Evolutionary conservation across 2,888 invertebrate species (phyloP).

Genomic region (Nasonia oneida): DNA sequence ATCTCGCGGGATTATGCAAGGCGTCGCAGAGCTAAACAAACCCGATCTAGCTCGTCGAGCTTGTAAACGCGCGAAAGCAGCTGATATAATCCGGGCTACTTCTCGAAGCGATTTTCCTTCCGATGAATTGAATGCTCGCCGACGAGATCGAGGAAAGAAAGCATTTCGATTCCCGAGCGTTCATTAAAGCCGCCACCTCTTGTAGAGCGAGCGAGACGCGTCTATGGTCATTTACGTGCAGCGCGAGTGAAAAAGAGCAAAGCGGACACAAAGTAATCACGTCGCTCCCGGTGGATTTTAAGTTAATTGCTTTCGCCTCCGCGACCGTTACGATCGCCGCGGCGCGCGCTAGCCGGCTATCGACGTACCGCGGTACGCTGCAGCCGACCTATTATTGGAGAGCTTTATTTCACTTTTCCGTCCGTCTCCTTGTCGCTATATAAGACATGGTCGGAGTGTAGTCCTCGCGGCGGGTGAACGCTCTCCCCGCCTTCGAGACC

Average conservation of each 20-base stretch:
- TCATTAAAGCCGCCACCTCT: not conserved
- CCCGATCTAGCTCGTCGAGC: too few relatives aligned
- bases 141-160: too few relatives aligned
- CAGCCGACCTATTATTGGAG: not conserved
- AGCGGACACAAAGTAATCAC: not conserved
- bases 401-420: not conserved
- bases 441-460: too few relatives aligned
- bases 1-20: not conserved
- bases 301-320: slow-evolving; percentile 30
- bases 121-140: too few relatives aligned
- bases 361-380: not conserved
- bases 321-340: too few relatives aligned
- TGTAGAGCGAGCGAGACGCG: not conserved
- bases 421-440: too few relatives aligned
- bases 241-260: not conserved
- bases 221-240: not conserved
- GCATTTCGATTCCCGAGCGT: not conserved
- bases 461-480: slow-evolving; percentile 65
- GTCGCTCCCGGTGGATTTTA: not conserved
- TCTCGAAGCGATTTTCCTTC: too few relatives aligned
- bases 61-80: too few relatives aligned
- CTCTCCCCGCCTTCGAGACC: slow-evolving; percentile 60
- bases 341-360: too few relatives aligned
- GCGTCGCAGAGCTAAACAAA: not conserved
- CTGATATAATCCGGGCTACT: too few relatives aligned